Base-by-base conservation (phyloP, 2,888 invertebrate genomes). In the Chromoteleia sp. region DNA sequence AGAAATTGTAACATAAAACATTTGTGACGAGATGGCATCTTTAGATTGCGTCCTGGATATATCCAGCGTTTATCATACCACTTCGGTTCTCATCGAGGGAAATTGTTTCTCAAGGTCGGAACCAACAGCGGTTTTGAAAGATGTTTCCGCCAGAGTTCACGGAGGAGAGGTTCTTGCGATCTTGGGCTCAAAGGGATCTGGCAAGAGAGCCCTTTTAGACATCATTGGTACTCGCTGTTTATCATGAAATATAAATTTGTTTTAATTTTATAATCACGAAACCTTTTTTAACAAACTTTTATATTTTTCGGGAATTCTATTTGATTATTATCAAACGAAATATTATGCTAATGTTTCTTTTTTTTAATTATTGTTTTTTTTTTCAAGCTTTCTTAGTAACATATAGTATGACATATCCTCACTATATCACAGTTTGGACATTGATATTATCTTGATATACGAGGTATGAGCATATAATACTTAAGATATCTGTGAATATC, bases 151-250 rank as follows among this genome's bases (percentile, higher is more conserved):
- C 87, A 96, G 96, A 81, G 97, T 98, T 0, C 96, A 97, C 88
- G 97, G 97, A 56, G 98, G 98, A 3, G 98, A 98, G 92, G 97
- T 98, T 63, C 95, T 98, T 88, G 98, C 98, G 30, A 95, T 98
- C 74, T 92, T 98, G 41, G 98, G 98, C 7, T 98, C 98, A 0
- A 98, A 98, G 93, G 98, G 98, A 95, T 98, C 98, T 86, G 99
- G 99, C 0, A 99, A 99, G 90, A 95, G 98, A 30, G 98, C 98
- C 0, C 94, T 99, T 1, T 93, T 99, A 5, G 98, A 99, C 91
- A 98, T 98, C 5, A 97, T 99, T 71, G 91, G 91, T 91, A 85
- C 67, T 30, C 6, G 30, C 17, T 17, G 1, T 6, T 30, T 8
- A 7, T 14, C 30, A 19, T 19, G 10, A 29, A 54, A 33, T 52